Base-by-base conservation (phyloP, 2,797 vertebrate species). In the Danio aesculapii region DNA sequence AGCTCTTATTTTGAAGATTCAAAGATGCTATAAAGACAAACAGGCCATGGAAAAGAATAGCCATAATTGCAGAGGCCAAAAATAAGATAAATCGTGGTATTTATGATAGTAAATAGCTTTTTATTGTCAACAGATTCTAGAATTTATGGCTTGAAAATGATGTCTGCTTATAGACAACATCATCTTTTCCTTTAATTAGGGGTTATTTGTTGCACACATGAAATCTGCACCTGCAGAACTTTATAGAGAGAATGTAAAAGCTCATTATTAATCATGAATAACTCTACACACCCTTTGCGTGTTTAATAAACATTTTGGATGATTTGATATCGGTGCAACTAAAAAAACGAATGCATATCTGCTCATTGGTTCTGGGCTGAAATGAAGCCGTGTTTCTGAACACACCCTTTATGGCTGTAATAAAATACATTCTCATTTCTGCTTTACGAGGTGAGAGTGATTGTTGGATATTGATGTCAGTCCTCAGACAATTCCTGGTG, bases 401-500 rank as follows among this genome's bases (percentile, higher is more conserved):
- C 55, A 62, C 44, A 44, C 39, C 30, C 77, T n/a, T 52, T 8
- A 21, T 53, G 52, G 16, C 30, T 8, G 19, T n/a, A 52, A 70
- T 79, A 50, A 71, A 62, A 70, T 21, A 41, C 47, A 41, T 63
- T 71, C 57, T 79, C 6, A 19, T 70, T 71, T 77, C 17, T 71
- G 17, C 58, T 79, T 79, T 71, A 79, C 6, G 77, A 69, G 57
- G 77, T 79, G 77, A 7, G 57, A 71, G 62, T 71, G 57, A 71
- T 62, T 11, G 57, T 62, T 61, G 46, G 17, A 62, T 61, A 44
- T 62, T 70, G 57, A 79, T 61, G 76, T 79, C 76, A 69, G 55
- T 74, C 6, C 17, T 44, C 39, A 58, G 70, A 57, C 44, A 6
- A 17, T 21, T 58, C 64, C 4, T 8, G 9, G 63, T n/a, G 14